phyloP scores from a whole-genome alignment of 2,797 vertebrate species.

The Tolypeutes matacus region DNA sequence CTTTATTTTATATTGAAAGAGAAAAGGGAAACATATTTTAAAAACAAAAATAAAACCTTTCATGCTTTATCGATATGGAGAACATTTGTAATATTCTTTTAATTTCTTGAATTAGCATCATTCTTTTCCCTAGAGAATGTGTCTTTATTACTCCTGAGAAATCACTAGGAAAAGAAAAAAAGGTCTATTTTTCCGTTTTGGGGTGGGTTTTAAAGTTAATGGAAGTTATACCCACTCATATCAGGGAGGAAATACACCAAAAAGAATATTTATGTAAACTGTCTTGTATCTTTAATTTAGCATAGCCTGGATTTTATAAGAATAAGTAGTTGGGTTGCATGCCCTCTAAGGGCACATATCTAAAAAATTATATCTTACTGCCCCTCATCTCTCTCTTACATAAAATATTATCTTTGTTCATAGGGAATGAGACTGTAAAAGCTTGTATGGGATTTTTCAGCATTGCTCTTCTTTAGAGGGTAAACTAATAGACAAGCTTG shows the following conservation, averaged over 20 bases:
- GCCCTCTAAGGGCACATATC: not conserved
- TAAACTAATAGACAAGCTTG: conserved; percentile 66
- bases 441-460: conserved; percentile 14
- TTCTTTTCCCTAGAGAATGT: conserved; percentile 66
- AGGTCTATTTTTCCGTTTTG: conserved; percentile 76
- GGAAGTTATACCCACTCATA: conserved; percentile 67
- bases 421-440: conserved; percentile 52
- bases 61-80: conserved; percentile 75
- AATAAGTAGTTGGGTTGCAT: conserved; percentile 39
- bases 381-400: not conserved
- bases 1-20: conserved; percentile 47
- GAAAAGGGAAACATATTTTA: conserved; percentile 65
- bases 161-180: conserved; percentile 71
- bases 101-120: conserved; percentile 75
- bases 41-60: conserved; percentile 77
- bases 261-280: conserved; percentile 69
- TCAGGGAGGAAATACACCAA: conserved; percentile 61
- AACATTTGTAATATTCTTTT: conserved; percentile 77
- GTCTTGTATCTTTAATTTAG: conserved; percentile 70
- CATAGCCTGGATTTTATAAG: conserved; percentile 54
- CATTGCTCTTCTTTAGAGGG: conserved; percentile 47
- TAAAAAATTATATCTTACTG: not conserved
- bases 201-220: conserved; percentile 75
- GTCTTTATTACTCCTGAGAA: conserved; percentile 77
- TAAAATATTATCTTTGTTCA: conserved; percentile 51